Base-by-base conservation (phyloP, 2,113 vertebrate genomes). In the Forbesichthys papilliferus region DNA sequence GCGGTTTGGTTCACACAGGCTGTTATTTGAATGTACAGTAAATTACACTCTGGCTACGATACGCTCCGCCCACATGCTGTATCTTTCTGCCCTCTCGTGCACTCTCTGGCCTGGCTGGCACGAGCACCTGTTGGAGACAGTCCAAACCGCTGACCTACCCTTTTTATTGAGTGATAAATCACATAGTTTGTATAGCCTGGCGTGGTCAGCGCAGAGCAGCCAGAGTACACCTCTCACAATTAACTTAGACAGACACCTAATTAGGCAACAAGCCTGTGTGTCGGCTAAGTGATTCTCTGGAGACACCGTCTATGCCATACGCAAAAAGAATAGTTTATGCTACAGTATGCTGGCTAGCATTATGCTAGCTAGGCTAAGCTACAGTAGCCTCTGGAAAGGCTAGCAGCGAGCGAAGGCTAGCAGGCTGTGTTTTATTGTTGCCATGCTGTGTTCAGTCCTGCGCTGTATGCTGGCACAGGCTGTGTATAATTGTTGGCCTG, bases 41-140 rank as follows among this genome's bases (percentile, higher is more conserved):
- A 81, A 69, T 69, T 71, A 81, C 20, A 13, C 33, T 11, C 8
- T 0, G 27, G 46, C 48, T 64, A 70, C 77, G 61, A 34, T 48
- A 61, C 62, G 9, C 9, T 9, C 2, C 56, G 52, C 34, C 9
- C 10, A 5, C 10, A 18, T 34, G 20, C 16, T 12, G 4, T 53
- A 65, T 49, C 49, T 46, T 33, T 3, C 49, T 57, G 48, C 60
- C 63, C 63, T 61, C 6, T 0, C 18, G 2, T 27, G 46, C 49
- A 70, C 66, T 65, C 11, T 36, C 27, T 48, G 55, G 61, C 61
- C 11, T 16, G 64, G 70, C 72, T 69, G 56, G 48, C 36, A 0
- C 58, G 61, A 75, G 68, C 75, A 84, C 79, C 80, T 84, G 73
- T 72, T 82, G 78, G 78, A 79, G 69, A 57, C 16, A 68, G 53